Evolutionary conservation across 2,113 vertebrate species (phyloP), one percentile per base, ranked within the genome.

Genomic region (Odobenus rosmarus): DNA sequence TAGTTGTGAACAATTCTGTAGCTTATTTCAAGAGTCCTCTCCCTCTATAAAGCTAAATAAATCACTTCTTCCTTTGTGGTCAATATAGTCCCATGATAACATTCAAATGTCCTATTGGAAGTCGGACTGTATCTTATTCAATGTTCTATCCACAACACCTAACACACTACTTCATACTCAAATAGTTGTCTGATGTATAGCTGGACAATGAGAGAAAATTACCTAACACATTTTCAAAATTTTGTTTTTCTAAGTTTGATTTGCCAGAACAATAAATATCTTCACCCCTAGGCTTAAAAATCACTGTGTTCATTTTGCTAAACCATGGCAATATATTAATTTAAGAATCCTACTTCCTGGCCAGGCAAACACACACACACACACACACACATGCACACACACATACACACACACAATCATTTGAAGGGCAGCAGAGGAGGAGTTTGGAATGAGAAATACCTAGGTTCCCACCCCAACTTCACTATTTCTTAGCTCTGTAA

Each of bases 201-300:
- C 24, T 88, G 14, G 36, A 84, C 49, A n/a, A 36, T 55, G 81
- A 95, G 19, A 92, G 79, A 92, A 93, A 97, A 89, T 33, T 39
- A 94, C 39, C 28, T 55, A 87, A 83, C 55, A 61, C 36, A 39
- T 92, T 92, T 82, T 88, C 28, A 42, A 88, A 86, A 42, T 15
- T 11, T 28, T 69, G 31, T 85, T 55, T 91, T 42, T 89, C 90
- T 80, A 97, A 59, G 84, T 72, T 79, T 92, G 74, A 83, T 88
- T 92, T 83, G 23, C 53, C 61, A 64, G 61, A 79, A 92, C n/a
- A 97, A 97, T 81, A 93, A 85, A 94, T 91, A 93, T 46, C n/a
- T 90, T 36, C 76, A 76, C 62, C 31, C 9, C 10, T 31, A 89
- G 71, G 23, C 59, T 96, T 92, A 90, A 96, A 77, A 84, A 90